A percentile compares a stretch with the other conserved stretches of the same genome.
These are phyloP conservation scores for Drosophila tanythrix DNA, from an alignment of 2,888 invertebrate genomes.

Conservation along the genomic window DNA sequence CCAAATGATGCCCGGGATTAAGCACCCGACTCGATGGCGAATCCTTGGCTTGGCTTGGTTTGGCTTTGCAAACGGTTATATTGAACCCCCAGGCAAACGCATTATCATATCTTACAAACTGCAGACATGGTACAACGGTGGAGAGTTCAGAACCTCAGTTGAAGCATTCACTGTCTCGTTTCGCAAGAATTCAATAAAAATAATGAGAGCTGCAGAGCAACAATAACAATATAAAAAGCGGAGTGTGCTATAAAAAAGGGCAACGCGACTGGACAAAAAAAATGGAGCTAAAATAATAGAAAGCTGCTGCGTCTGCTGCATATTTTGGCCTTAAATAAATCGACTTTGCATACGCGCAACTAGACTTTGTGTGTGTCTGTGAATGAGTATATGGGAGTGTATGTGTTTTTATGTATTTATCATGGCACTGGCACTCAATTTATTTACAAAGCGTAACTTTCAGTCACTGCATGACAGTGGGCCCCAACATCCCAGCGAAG, in stretches of 20 bases:
- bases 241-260: conserved; percentile 61
- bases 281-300: conserved; percentile 71
- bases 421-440: conserved; percentile 74
- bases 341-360: conserved; percentile 69
- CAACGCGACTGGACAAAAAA: conserved; percentile 34
- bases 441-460: conserved; percentile 72
- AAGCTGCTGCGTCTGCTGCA: conserved; percentile 68
- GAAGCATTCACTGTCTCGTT: conserved; percentile 38
- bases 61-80: conserved; percentile 62
- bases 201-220: conserved; percentile 67
- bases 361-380: conserved; percentile 10
- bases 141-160: conserved; percentile 33
- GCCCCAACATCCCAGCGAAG: conserved; percentile 33
- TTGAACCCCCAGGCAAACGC: conserved; percentile 62
- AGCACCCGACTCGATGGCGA: conserved; percentile 34
- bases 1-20: conserved; percentile 37
- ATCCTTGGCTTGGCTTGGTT: conserved; percentile 23
- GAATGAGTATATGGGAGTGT: background rate
- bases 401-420: conserved; percentile 55
- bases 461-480: conserved; percentile 45
- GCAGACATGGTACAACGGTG: conserved; percentile 7
- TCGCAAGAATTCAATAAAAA: conserved; percentile 71
- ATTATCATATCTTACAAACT: conserved; percentile 69
- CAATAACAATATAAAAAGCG: conserved; percentile 47
- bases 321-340: conserved; percentile 77